These are phyloP conservation scores for Theristicus caerulescens DNA, from an alignment of 2,113 vertebrate genomes.

Conservation along the genomic window DNA sequence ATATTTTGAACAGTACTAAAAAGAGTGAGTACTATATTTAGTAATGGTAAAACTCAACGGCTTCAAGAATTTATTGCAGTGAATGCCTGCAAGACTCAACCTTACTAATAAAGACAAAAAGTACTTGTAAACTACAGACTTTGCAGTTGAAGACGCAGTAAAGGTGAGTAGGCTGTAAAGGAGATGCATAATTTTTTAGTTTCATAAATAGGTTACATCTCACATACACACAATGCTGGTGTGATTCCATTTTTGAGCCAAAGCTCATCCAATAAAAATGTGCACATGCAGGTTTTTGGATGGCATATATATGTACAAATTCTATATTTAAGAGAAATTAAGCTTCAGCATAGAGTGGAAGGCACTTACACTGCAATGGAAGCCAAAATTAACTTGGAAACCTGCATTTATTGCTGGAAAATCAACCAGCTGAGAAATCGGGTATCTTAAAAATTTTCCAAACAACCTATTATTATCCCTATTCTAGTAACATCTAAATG, in stretches of 20 bases:
- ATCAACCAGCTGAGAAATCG: neutral
- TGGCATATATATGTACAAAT: neutral
- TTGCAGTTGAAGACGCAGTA: neutral
- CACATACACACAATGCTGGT: neutral
- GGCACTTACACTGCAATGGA: neutral
- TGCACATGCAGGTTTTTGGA: neutral
- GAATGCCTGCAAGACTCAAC: neutral
- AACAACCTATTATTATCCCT: constrained; percentile 37
- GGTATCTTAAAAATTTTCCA: constrained; percentile 8
- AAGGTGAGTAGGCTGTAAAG: neutral
- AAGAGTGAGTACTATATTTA: neutral
- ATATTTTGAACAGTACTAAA: neutral
- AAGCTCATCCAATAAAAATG: neutral
- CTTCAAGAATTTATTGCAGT: neutral
- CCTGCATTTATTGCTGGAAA: neutral
- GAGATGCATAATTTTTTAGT: neutral
- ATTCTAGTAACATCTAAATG: neutral
- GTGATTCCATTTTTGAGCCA: neutral
- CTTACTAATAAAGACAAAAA: neutral
- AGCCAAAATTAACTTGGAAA: constrained; percentile 29
- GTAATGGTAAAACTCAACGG: neutral
- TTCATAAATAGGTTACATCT: neutral
- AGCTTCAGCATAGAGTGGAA: neutral
- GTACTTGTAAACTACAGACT: neutral
- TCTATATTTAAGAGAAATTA: neutral